These are phyloP conservation scores for Drosophila hydei DNA, from an alignment of 1,140 invertebrate genomes.

Conservation along the genomic window DNA sequence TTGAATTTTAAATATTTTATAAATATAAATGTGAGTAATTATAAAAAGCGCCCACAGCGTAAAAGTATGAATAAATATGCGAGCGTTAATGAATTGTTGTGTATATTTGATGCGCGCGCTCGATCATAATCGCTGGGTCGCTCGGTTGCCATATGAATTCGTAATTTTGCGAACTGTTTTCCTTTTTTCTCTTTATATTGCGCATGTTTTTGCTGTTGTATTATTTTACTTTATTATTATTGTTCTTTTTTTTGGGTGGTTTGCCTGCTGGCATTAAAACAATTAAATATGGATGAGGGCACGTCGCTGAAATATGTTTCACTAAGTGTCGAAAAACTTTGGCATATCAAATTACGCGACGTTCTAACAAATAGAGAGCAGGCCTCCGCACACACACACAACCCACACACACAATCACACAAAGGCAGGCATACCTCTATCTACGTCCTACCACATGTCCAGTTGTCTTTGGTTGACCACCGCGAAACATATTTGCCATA, in stretches of 20 bases:
- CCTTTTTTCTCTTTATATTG: conserved; percentile 2
- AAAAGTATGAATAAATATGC: background rate
- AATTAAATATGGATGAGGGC: conserved; percentile 59
- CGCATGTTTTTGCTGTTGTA: conserved; percentile 16
- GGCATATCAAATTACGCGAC: conserved; percentile 53
- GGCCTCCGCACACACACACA: conserved; percentile 7
- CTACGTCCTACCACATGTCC: background rate
- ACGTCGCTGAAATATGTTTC: conserved; percentile 59
- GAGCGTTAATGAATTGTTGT: background rate
- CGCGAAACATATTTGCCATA: conserved; percentile 38
- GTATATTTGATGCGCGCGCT: background rate
- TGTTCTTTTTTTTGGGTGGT: background rate
- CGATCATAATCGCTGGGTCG: conserved; percentile 21
- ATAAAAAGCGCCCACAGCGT: background rate
- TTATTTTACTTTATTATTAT: background rate
- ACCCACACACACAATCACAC: conserved; percentile 3
- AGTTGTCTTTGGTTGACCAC: conserved; percentile 18
- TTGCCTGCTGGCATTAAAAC: conserved; percentile 31
- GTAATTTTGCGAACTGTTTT: conserved; percentile 22
- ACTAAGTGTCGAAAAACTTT: conserved; percentile 55
- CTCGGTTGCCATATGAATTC: conserved; percentile 39
- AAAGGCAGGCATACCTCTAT: background rate
- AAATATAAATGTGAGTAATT: background rate
- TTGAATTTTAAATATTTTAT: no score
- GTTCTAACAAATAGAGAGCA: conserved; percentile 21